Evolutionary conservation across 2,888 invertebrate species (phyloP).

Genomic region (Abrostola tripartita): DNA sequence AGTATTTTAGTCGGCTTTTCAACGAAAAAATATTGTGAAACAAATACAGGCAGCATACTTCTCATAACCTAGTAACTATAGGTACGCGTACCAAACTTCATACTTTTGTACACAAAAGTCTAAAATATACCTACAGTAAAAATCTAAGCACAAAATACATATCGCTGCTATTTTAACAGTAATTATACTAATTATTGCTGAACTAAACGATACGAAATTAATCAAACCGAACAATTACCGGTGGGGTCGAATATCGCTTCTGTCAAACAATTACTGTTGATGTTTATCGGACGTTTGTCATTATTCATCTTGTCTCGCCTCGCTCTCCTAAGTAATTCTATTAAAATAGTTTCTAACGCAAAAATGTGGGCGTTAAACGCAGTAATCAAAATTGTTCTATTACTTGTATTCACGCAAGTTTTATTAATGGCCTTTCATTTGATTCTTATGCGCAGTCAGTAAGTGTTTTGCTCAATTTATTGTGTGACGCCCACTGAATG

Average conservation of each 20-base stretch:
- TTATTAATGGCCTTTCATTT: constrained; percentile 18
- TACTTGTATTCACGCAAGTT: constrained; percentile 31
- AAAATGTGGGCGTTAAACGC: constrained; percentile 44
- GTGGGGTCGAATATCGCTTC: constrained; percentile 67
- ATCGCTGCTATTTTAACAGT: constrained; percentile 30
- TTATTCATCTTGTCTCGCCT: constrained; percentile 70
- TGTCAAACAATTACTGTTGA: constrained; percentile 79
- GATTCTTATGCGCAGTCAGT: not conserved
- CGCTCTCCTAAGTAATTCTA: constrained; percentile 53
- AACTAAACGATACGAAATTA: constrained; percentile 61
- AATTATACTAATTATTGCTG: constrained; percentile 51
- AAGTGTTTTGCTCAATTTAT: no score
- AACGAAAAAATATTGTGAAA: no score
- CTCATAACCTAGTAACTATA: no score
- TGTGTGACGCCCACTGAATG: no score
- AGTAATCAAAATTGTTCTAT: constrained; percentile 38
- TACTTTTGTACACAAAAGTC: not conserved
- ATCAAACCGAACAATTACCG: constrained; percentile 63
- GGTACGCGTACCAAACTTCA: no score
- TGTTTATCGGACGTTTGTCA: constrained; percentile 66
- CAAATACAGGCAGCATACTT: no score
- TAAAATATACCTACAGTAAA: not conserved
- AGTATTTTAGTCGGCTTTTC: no score
- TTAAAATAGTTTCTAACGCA: constrained; percentile 56
- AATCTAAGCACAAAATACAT: not conserved